Evolutionary conservation across 2,888 invertebrate genomes (phyloP).

Genomic region (Perizoma flavofasciatum): DNA sequence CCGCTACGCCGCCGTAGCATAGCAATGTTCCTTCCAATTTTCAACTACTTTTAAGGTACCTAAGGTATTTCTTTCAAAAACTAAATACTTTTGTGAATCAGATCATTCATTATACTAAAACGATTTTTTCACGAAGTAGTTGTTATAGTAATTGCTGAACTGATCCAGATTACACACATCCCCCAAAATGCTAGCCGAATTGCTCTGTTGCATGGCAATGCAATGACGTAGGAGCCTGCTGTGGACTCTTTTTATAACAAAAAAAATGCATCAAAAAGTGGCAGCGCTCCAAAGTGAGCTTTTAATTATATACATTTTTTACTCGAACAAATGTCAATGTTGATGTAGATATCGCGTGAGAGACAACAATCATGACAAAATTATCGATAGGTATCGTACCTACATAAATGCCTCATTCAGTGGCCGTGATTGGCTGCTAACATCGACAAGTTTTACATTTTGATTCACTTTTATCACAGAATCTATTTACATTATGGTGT

Average conservation of each 20-base stretch:
- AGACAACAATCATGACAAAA: slow-evolving; percentile 53
- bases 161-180: too few species aligned
- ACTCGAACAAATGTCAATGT: slow-evolving; percentile 45
- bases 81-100: too few species aligned
- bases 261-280: slow-evolving; percentile 12
- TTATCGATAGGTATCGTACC: slow-evolving; percentile 58
- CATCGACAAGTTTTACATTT: slow-evolving; percentile 51
- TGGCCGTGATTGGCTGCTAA: slow-evolving; percentile 53
- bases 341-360: slow-evolving; percentile 67
- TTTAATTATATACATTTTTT: slow-evolving; percentile 45
- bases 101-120: too few species aligned
- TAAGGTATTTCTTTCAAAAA: too few species aligned
- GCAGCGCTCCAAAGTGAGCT: slow-evolving; percentile 26
- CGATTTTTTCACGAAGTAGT: too few species aligned
- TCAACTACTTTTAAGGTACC: too few species aligned
- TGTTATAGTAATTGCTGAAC: too few species aligned
- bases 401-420: slow-evolving; percentile 49
- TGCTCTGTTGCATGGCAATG: too few species aligned
- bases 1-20: too few species aligned
- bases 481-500: slow-evolving; percentile 2
- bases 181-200: too few species aligned
- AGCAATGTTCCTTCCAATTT: too few species aligned
- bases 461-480: slow-evolving; percentile 42
- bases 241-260: background rate
- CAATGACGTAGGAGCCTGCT: too few species aligned